Evolutionary conservation across 2,888 invertebrate genomes (phyloP).

Genomic region (Lithophane ornitopus): DNA sequence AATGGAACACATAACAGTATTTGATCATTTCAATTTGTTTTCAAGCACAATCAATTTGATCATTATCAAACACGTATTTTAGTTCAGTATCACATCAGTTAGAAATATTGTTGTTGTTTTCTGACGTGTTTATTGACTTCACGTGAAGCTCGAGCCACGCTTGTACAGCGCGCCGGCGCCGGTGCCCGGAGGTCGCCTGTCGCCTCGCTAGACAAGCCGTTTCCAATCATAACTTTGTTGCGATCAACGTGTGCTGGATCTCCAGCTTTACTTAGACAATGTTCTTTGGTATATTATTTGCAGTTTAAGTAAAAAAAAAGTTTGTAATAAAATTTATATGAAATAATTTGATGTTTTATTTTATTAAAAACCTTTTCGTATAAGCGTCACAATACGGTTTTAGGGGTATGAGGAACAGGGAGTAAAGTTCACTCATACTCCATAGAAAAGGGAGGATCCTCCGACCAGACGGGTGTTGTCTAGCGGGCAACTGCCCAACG

Average conservation of each 20-base stretch:
- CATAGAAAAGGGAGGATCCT: no score
- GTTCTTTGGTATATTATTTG: slow-evolving; percentile 88
- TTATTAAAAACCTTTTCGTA: slow-evolving; percentile 38
- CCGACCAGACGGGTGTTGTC: no score
- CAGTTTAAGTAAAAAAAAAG: slow-evolving; percentile 87
- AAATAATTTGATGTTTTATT: slow-evolving; percentile 79
- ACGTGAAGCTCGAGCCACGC: slow-evolving; percentile 36
- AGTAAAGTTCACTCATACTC: no score
- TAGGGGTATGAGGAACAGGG: no score
- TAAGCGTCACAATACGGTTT: neutral
- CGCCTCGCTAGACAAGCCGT: slow-evolving; percentile 77
- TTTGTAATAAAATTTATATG: slow-evolving; percentile 90
- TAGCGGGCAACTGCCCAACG: no score
- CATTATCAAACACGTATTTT: slow-evolving; percentile 35
- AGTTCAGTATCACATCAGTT: slow-evolving; percentile 36
- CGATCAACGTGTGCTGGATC: slow-evolving; percentile 81
- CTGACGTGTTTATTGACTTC: slow-evolving; percentile 50
- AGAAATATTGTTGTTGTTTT: slow-evolving; percentile 39
- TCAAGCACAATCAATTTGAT: slow-evolving; percentile 57
- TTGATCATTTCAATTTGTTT: slow-evolving; percentile 49
- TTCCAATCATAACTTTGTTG: slow-evolving; percentile 75
- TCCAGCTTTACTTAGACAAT: slow-evolving; percentile 83
- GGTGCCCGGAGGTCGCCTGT: slow-evolving; percentile 46
- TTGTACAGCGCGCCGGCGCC: slow-evolving; percentile 31
- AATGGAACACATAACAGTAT: slow-evolving; percentile 55